phyloP scores from a whole-genome alignment of 2,888 invertebrate genomes.

The Nemurella pictetii region DNA sequence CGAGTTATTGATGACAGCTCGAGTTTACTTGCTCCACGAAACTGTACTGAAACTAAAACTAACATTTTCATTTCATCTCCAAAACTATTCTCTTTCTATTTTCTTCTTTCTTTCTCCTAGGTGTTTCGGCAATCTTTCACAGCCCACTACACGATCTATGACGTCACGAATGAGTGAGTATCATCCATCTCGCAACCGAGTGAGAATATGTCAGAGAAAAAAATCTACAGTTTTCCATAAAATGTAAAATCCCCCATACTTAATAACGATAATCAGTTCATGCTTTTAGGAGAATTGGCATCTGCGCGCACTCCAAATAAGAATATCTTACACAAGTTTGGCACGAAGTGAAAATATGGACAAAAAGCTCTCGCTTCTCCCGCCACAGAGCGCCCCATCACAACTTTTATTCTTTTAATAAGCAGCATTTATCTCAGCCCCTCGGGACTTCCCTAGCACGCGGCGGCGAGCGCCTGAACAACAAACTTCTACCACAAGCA shows the following conservation, averaged over 20 bases:
- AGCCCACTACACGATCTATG: constrained; percentile 88
- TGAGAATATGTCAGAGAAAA: background rate
- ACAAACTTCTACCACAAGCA: too few relatives aligned
- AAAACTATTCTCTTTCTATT: background rate
- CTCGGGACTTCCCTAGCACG: background rate
- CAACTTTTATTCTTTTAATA: background rate
- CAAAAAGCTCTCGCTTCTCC: background rate
- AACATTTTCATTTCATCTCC: constrained; percentile 23
- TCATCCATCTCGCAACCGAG: constrained; percentile 36
- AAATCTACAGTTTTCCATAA: constrained; percentile 11
- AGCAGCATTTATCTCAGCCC: background rate
- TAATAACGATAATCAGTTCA: background rate
- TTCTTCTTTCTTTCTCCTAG: constrained; percentile 41
- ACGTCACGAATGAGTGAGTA: constrained; percentile 87
- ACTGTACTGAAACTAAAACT: background rate
- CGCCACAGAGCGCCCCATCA: background rate
- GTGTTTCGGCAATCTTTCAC: constrained; percentile 76
- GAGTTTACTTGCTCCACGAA: constrained; percentile 4
- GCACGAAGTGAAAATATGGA: background rate
- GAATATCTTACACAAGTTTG: background rate
- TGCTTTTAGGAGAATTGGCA: background rate
- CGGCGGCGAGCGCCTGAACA: too few relatives aligned
- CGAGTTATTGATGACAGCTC: constrained; percentile 9
- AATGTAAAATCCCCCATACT: background rate
- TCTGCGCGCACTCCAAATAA: background rate